Evolutionary conservation across 2,113 vertebrate genomes (phyloP).

Genomic region (Lasiurus cinereus): DNA sequence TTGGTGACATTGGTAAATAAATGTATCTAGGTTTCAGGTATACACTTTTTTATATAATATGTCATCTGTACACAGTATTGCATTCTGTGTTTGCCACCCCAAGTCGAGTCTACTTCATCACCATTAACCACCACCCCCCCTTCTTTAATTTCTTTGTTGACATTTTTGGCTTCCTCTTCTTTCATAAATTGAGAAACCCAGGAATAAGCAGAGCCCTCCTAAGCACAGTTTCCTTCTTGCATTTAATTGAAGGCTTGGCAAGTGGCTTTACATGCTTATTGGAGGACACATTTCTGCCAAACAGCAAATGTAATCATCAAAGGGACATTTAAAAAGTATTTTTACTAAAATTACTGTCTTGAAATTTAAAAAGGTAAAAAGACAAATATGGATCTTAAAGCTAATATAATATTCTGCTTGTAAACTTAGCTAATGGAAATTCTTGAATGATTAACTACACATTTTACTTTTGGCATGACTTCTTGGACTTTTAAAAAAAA

Average conservation of each 20-base stretch:
- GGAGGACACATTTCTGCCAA: not conserved
- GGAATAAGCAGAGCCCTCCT: not conserved
- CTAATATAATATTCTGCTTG: not conserved
- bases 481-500: slow-evolving; percentile 30
- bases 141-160: not conserved
- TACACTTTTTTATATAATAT: not conserved
- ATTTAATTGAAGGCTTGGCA: not conserved
- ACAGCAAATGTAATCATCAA: not conserved
- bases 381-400: slow-evolving; percentile 9
- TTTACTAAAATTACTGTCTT: slow-evolving; percentile 8
- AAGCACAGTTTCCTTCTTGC: not conserved
- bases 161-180: not conserved
- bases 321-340: not conserved
- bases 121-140: not conserved
- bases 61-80: not conserved
- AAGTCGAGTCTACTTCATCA: not conserved
- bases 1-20: not conserved
- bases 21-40: not conserved
- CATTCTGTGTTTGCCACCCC: not conserved
- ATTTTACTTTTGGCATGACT: not conserved
- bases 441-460: not conserved
- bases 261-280: not conserved
- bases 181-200: not conserved
- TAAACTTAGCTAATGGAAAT: not conserved
- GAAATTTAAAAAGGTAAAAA: slow-evolving; percentile 39